Conservation (phyloP, 2,113 vertebrate species). For the Pituophis catenifer region DNA sequence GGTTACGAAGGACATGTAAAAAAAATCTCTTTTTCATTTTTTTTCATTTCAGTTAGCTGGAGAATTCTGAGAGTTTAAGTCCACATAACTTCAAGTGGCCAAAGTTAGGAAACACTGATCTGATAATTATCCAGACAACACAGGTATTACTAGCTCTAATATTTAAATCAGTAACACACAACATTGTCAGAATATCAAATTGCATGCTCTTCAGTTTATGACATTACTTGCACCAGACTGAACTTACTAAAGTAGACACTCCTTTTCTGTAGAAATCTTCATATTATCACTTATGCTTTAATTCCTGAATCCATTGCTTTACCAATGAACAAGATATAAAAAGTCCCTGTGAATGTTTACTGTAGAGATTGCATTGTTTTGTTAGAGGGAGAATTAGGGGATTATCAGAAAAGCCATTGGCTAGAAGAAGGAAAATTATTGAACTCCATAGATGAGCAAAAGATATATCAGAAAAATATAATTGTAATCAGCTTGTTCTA, state of each 20-base stretch:
- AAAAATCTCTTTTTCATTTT: not conserved
- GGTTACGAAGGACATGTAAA: not conserved
- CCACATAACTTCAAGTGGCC: not conserved
- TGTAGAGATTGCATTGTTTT: not conserved
- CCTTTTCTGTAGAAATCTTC: not conserved
- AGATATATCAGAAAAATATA: not conserved
- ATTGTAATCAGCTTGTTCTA: not conserved
- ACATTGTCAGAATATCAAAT: not conserved
- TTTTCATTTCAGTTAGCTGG: not conserved
- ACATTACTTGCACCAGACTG: not conserved
- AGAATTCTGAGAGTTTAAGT: not conserved
- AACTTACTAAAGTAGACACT: not conserved
- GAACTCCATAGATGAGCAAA: not conserved
- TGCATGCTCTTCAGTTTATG: not conserved
- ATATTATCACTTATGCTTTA: not conserved
- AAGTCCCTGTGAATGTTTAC: not conserved
- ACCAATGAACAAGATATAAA: not conserved
- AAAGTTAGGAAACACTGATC: not conserved
- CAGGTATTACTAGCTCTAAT: not conserved
- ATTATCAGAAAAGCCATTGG: not conserved
- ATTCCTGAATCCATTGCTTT: not conserved
- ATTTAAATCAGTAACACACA: not conserved
- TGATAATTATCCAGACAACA: not conserved
- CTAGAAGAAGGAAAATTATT: not conserved
- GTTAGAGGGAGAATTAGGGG: not conserved